These are phyloP conservation scores for Macrosteles quadrilineatus DNA, from an alignment of 1,140 invertebrate genomes.

Conservation along the genomic window DNA sequence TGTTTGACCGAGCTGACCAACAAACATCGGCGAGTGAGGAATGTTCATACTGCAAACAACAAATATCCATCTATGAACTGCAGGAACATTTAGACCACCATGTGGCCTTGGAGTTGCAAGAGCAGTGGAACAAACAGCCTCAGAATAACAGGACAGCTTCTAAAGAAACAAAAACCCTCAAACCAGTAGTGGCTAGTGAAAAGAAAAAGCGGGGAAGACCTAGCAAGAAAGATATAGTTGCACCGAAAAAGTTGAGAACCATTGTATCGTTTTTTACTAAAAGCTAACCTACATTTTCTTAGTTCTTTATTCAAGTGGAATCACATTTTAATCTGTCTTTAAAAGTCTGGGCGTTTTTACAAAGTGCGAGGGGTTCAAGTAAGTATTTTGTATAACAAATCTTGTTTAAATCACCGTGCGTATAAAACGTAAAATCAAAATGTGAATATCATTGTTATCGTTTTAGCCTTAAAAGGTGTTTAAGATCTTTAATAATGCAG, in stretches of 20 bases:
- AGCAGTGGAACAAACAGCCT: slow-evolving; percentile 16
- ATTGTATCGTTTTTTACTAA: slow-evolving; percentile 23
- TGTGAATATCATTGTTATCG: no score
- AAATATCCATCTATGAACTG: slow-evolving; percentile 32
- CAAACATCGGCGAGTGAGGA: background rate
- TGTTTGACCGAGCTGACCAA: slow-evolving; percentile 10
- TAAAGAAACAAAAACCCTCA: background rate
- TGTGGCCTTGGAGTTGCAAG: slow-evolving; percentile 36
- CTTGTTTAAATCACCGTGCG: no score
- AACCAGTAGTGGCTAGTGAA: background rate
- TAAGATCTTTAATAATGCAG: no score
- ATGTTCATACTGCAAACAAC: slow-evolving; percentile 36
- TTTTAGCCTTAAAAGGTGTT: no score
- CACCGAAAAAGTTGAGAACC: slow-evolving; percentile 7
- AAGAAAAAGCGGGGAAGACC: slow-evolving; percentile 23
- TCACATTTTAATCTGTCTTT: no score
- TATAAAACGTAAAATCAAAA: no score
- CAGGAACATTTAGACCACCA: slow-evolving; percentile 41
- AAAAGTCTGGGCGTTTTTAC: no score
- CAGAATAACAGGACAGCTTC: background rate
- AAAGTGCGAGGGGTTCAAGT: no score
- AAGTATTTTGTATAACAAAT: no score
- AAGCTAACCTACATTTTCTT: background rate
- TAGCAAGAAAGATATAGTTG: slow-evolving; percentile 9
- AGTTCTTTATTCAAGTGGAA: no score